A percentile compares a stretch with the other conserved stretches of the same genome.
These are phyloP conservation scores for Myotis vivesi DNA, from an alignment of 2,797 vertebrate species.

Conservation along the genomic window DNA sequence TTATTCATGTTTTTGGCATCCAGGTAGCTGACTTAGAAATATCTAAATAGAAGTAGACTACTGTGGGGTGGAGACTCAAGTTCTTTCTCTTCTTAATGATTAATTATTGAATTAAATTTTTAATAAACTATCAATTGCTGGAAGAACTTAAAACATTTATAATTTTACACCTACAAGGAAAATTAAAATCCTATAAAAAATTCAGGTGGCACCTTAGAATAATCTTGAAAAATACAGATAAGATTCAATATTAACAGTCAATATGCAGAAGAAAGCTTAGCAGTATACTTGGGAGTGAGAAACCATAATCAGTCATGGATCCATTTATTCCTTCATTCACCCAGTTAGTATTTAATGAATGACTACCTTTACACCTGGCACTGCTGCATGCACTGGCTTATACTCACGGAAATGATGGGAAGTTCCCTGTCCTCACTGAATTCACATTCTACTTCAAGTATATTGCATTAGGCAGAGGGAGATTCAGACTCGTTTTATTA, in stretches of 20 bases:
- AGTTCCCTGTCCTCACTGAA: neutral
- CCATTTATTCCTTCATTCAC: neutral
- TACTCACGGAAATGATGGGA: neutral
- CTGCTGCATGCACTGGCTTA: neutral
- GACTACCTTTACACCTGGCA: neutral
- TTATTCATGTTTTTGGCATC: neutral
- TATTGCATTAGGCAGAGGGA: neutral
- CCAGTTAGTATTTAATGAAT: neutral
- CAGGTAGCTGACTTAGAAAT: neutral
- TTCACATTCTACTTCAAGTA: neutral
- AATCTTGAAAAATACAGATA: slow-evolving; percentile 5
- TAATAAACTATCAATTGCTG: neutral
- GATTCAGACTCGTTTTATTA: neutral
- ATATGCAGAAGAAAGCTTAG: neutral
- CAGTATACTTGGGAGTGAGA: neutral
- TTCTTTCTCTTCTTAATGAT: slow-evolving; percentile 16
- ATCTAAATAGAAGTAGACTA: neutral
- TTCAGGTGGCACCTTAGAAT: neutral
- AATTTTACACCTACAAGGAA: neutral
- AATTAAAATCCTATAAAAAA: neutral
- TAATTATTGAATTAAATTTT: neutral
- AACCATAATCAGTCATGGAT: neutral
- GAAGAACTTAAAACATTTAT: neutral
- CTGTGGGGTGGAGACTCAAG: neutral
- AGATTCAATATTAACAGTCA: neutral